Evolutionary conservation across 1,140 invertebrate species (phyloP), one percentile per base, ranked within the genome.

Genomic region (Brachionus manjavacas): DNA sequence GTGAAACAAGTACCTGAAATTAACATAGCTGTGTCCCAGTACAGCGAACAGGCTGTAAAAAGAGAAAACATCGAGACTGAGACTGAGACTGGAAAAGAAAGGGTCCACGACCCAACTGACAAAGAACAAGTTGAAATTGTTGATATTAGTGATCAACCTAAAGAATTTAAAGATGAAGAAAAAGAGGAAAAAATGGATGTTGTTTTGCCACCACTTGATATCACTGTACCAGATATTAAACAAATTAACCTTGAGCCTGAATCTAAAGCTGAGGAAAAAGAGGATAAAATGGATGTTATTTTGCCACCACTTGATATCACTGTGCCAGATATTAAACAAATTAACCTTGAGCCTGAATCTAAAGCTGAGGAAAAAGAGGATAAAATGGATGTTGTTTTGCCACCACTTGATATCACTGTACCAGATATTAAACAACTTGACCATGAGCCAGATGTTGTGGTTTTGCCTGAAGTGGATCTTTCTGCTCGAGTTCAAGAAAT

Each of bases 381-480:
- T 6, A 35, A 35, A 7, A 7, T 35, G 4, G 31, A 35, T 35
- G 31, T 35, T 7, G 7, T 35, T 35, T 1, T 35, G 0, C 31
- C 31, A 35, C 31, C 31, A 35, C 31, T 35, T 35, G 4, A 31
- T 31, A 4, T 31, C 28, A 4, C 7, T 14, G 46, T 49, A 12
- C 72, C 72, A 11, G 79, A 81, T 12, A 43, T 64, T 16, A 60
- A 64, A 41, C 64, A 64, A 43, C 20, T 81, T 35, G 79, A 23
- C 2, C 79, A 55, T 23, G 25, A 60, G 20, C 41, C 79, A 20
- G 79, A 81, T 64, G 52, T 81, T 20, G 79, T 81, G 11, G 79
- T 81, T 55, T 35, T 81, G 20, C 79, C 79, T 64, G 52, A 81
- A 35, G 28, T 64, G 16, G 79, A 43, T 16, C 7, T 72, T 7